A percentile compares a stretch with the other conserved stretches of the same genome.
These are phyloP conservation scores for Agonopterix subpropinquella DNA, from an alignment of 2,888 invertebrate species.

Conservation along the genomic window DNA sequence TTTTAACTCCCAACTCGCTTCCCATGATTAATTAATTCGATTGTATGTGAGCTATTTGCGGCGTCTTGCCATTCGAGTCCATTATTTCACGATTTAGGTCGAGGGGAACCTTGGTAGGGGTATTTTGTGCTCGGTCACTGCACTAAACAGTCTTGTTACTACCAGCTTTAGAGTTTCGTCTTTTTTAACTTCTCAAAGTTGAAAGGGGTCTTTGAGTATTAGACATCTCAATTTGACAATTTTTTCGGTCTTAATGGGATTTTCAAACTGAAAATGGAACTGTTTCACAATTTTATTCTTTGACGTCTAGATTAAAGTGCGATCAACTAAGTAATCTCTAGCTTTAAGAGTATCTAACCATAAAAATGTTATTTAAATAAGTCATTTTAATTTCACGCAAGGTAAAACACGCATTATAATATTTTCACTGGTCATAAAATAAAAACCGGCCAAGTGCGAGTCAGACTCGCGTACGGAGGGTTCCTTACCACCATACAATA, in stretches of 20 bases:
- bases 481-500: neutral
- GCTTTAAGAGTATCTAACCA: neutral
- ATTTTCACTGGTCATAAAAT: constrained; percentile 12
- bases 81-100: constrained; percentile 64
- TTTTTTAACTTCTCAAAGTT: neutral
- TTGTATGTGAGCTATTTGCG: constrained; percentile 65
- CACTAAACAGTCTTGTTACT: constrained; percentile 58
- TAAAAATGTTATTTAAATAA: constrained; percentile 8
- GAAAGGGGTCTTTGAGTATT: neutral
- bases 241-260: neutral
- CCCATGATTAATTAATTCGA: constrained; percentile 73
- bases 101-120: constrained; percentile 46
- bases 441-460: constrained; percentile 3
- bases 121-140: constrained; percentile 61
- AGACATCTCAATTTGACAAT: neutral
- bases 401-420: neutral
- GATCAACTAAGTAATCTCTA: neutral
- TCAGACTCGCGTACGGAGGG: no score
- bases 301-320: neutral
- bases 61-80: constrained; percentile 47
- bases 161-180: constrained; percentile 21
- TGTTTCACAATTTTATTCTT: neutral
- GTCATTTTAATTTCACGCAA: constrained; percentile 24
- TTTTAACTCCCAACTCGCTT: constrained; percentile 64
- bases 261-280: no score